A percentile compares a stretch with the other conserved stretches of the same genome.
Evolutionary conservation across 2,797 vertebrate genomes (phyloP).

Genomic region (Eospalax fontanierii): DNA sequence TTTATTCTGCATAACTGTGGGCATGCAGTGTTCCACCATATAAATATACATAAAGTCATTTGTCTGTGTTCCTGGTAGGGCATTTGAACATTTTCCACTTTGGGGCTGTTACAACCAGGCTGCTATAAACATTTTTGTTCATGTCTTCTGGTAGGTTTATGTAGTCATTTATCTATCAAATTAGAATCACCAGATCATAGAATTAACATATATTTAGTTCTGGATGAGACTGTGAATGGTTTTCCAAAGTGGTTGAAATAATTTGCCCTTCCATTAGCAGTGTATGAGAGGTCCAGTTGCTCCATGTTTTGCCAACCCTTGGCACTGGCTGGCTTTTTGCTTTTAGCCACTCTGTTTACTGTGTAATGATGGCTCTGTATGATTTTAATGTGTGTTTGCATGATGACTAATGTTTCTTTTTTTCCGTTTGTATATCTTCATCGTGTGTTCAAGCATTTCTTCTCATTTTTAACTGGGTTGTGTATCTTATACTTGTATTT

Average conservation of each 20-base stretch:
- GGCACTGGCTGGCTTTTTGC: slow-evolving; percentile 16
- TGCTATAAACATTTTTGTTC: not conserved
- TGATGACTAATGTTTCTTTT: slow-evolving; percentile 33
- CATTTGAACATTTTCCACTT: not conserved
- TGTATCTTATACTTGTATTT: slow-evolving; percentile 42
- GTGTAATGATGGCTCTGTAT: slow-evolving; percentile 6
- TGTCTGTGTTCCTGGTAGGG: not conserved
- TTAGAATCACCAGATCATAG: not conserved
- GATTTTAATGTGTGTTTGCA: slow-evolving; percentile 66
- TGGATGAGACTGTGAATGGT: not conserved
- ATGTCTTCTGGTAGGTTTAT: not conserved
- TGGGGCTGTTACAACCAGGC: not conserved
- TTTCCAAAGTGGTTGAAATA: slow-evolving; percentile 6
- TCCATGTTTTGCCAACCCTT: slow-evolving; percentile 10
- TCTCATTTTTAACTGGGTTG: not conserved
- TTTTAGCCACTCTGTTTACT: slow-evolving; percentile 26
- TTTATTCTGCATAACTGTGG: not conserved
- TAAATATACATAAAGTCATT: not conserved
- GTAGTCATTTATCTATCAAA: slow-evolving; percentile 7
- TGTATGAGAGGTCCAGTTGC: not conserved
- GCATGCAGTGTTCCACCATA: too few species aligned
- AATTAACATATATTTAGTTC: not conserved
- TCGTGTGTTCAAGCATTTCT: slow-evolving; percentile 62
- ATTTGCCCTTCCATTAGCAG: not conserved
- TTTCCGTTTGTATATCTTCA: slow-evolving; percentile 14